Conservation (phyloP, 2,888 invertebrate species). For the Notocelia uddmanniana region DNA sequence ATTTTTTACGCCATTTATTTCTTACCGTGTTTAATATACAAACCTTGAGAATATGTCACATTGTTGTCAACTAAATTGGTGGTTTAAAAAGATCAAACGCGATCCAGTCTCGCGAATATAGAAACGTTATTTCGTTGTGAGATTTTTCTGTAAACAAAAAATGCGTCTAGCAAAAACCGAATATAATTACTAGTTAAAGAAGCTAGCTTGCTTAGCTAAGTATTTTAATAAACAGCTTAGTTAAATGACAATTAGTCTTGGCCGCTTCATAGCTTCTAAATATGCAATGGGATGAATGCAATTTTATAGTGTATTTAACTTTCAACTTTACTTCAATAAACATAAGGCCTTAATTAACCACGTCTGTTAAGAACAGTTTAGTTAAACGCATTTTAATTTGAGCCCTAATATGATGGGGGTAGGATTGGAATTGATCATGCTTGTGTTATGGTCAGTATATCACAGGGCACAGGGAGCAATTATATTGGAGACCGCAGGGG, state of each 20-base stretch:
- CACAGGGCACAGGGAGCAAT: slow-evolving; percentile 22
- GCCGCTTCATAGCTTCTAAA: neutral
- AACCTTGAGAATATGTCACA: too few relatives aligned
- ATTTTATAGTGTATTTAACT: neutral
- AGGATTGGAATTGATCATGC: neutral
- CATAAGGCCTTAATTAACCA: neutral
- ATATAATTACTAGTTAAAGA: too few relatives aligned
- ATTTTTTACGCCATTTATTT: too few relatives aligned
- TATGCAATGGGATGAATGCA: neutral
- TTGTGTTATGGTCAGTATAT: neutral
- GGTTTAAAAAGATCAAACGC: too few relatives aligned
- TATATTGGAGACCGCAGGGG: slow-evolving; percentile 19
- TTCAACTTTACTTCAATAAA: neutral
- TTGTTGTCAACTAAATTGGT: too few relatives aligned
- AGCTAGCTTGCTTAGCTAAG: too few relatives aligned
- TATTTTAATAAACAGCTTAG: neutral
- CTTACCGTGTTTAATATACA: too few relatives aligned
- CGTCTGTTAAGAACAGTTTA: neutral
- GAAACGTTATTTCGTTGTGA: too few relatives aligned
- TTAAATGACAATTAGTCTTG: neutral
- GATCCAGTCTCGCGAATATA: too few relatives aligned
- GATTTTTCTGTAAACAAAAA: too few relatives aligned
- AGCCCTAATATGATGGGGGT: neutral
- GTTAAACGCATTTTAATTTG: neutral
- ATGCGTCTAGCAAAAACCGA: too few relatives aligned